Evolutionary conservation across 2,797 vertebrate genomes (phyloP), one percentile per base, ranked within the genome.

Genomic region (Chiloscyllium punctatum): DNA sequence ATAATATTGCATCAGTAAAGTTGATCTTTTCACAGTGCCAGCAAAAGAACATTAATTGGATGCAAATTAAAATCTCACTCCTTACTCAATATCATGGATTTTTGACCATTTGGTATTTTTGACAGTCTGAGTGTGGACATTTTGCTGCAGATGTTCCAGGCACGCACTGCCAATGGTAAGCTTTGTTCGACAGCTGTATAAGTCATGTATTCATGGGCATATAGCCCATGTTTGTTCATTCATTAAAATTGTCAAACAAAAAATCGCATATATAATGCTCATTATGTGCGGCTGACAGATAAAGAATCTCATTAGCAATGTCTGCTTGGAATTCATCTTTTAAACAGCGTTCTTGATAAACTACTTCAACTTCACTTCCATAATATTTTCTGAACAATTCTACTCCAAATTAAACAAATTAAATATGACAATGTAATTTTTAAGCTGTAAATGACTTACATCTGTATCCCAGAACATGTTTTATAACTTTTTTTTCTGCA

Each of bases 1-100:
- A 94, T 91, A 91, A 27, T 57, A 62, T 42, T 71, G 8, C 11
- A 30, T 37, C 66, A 94, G 91, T n/a, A n/a, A 16, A 68, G 13
- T 94, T 94, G 68, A 42, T 27, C 88, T 66, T 37, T 94, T 68
- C 37, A 68, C 90, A 94, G 92, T 11, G 25, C 68, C 13, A 51
- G 23, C 72, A 69, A 94, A 69, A 13, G 68, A 27, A 51, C 9
- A 71, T 94, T 71, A 94, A 94, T 42, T 27, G 42, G 37, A 72
- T 94, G 33, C 23, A 94, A 94, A 94, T 94, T 69, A 94, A 92
- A 94, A 37, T 69, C n/a, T 68, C 92, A 37, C 16, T 92, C 37
- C 68, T 27, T 3, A 4, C 69, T 68, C 7, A 16, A 37, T 94
- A 37, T 94, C 9, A 72, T 94, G 68, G 30, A 91, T 66, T 66